Evolutionary conservation across 2,113 vertebrate species (phyloP).

Genomic region (Haemorhous mexicanus): DNA sequence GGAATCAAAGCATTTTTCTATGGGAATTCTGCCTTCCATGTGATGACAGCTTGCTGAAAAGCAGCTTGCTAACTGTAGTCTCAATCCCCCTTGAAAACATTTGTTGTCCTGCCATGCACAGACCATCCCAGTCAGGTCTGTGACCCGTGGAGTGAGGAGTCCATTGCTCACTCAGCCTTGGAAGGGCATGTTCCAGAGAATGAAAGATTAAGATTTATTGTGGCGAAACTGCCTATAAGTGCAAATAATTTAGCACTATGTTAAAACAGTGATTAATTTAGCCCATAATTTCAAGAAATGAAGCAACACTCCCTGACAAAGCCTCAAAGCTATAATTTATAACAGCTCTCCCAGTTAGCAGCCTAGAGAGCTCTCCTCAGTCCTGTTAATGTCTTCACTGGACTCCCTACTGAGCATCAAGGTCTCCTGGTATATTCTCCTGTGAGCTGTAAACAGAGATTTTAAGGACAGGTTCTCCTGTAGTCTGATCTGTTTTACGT

Average conservation of each 20-base stretch:
- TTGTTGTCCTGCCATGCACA: neutral
- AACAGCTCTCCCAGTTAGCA: neutral
- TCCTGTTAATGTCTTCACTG: neutral
- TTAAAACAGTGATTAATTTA: slow-evolving; percentile 19
- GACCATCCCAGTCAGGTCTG: neutral
- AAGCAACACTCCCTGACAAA: neutral
- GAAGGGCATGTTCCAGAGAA: neutral
- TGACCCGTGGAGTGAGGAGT: neutral
- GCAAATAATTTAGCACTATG: neutral
- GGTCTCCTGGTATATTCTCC: neutral
- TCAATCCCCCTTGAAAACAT: neutral
- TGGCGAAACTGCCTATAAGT: neutral
- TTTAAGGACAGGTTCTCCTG: neutral
- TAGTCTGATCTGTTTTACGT: neutral
- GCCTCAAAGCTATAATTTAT: neutral
- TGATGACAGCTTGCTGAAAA: neutral
- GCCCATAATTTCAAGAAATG: slow-evolving; percentile 12
- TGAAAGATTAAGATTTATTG: neutral
- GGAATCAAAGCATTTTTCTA: neutral
- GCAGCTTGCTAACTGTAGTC: neutral
- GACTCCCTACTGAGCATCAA: neutral
- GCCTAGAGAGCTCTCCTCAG: neutral
- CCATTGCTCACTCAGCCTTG: neutral
- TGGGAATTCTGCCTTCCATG: neutral
- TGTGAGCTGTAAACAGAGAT: neutral